Conservation (phyloP, 2,113 vertebrate species). For the Pelmatolapia mariae region DNA sequence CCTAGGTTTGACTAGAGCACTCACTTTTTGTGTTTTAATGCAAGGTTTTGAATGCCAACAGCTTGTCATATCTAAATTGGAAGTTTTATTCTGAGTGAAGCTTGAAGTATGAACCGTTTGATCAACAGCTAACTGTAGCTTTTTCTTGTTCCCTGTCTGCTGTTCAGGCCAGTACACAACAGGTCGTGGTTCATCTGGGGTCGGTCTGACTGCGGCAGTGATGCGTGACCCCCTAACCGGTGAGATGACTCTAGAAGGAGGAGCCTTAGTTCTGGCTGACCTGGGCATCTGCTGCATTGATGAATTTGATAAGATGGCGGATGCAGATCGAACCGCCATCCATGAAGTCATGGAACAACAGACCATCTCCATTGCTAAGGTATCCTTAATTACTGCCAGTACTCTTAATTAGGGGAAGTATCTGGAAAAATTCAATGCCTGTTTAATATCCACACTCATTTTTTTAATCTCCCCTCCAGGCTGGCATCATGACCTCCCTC, state of each 20-base stretch:
- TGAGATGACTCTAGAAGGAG: slow-evolving; percentile 87
- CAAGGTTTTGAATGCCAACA: background rate
- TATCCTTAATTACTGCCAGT: background rate
- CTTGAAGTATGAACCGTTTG: background rate
- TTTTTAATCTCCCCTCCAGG: slow-evolving; percentile 50
- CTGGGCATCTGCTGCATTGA: slow-evolving; percentile 90
- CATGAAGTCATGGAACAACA: slow-evolving; percentile 97
- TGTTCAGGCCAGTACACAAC: slow-evolving; percentile 88
- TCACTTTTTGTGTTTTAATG: background rate
- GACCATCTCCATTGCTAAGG: slow-evolving; percentile 91
- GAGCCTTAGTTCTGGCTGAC: slow-evolving; percentile 86
- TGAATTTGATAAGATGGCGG: slow-evolving; percentile 94
- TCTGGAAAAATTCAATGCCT: background rate
- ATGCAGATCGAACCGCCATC: slow-evolving; percentile 86
- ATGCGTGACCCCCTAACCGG: slow-evolving; percentile 82
- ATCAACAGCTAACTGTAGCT: background rate
- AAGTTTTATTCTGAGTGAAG: background rate
- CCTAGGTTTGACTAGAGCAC: background rate
- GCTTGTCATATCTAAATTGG: background rate
- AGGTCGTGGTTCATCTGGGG: slow-evolving; percentile 86
- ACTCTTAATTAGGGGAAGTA: background rate
- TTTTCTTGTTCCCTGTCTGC: background rate
- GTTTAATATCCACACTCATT: background rate
- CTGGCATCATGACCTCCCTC: slow-evolving; percentile 87
- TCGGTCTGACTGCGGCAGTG: slow-evolving; percentile 87